Base-by-base conservation (phyloP, 2,888 invertebrate genomes). In the Catotricha subobsoleta region DNA sequence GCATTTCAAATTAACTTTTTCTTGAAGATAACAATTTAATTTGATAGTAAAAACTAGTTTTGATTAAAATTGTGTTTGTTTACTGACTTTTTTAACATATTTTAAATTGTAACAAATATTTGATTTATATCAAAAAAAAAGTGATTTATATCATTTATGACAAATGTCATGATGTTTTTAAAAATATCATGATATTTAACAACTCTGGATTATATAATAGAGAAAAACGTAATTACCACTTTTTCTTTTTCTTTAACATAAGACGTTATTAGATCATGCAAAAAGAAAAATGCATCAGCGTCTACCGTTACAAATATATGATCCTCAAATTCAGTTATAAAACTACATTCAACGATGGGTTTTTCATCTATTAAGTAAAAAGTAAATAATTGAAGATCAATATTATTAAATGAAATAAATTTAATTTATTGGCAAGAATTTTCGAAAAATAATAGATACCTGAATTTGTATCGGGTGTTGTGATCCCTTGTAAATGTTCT, bases 221-320 rank as follows among this genome's bases (percentile, higher is more conserved):
- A n/a, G n/a, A n/a, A n/a, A n/a, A n/a, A n/a, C n/a, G n/a, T 23
- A 60, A 65, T 63, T 54, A 84, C 82, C 61, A 83, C 72, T 64
- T 79, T 69, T 52, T 91, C 90, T 59, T 87, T 90, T 61, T 92
- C 92, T 59, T 83, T 87, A 42, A 95, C 78, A 59, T 98, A 98
- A 0, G 91, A 90, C 2, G 88, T 90, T 49, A 97, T 87, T 44
- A 98, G 72, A 62, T 97, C 95, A 59, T 97, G 97, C 25, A 98
- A 67, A 64, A 97, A 98, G 65, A 97, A 83, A 67, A 98, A 94
- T 2, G 92, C 90, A 65, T 97, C 95, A 1, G 95, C 95, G 66
- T 98, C 91, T 47, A 94, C 92, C 0, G 94, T 91, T 46, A 95
- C 94, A 63, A 90, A 92, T 54, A 97, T 95, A 60, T 95, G 94